Percentiles rank a stretch among this genome's conserved stretches.
Evolutionary conservation across 2,797 vertebrate genomes (phyloP).

Genomic region (Molossus alvarezi): DNA sequence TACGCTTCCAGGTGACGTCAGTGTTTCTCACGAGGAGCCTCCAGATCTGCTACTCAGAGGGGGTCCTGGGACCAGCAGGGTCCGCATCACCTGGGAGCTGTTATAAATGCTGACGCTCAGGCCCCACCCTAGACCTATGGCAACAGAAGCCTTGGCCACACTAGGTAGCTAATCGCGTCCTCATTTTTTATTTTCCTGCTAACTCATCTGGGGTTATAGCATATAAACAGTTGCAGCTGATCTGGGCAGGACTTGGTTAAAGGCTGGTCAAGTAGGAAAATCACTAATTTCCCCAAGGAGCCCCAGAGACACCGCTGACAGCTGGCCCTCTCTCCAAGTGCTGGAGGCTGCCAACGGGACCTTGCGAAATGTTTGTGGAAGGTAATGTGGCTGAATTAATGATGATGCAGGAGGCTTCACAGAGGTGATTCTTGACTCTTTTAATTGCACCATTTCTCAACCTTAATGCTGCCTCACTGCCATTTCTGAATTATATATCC

Average conservation of each 20-base stretch:
- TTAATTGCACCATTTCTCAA: slow-evolving; percentile 84
- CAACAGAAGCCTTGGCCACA: slow-evolving; percentile 4
- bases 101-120: neutral
- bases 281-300: slow-evolving; percentile 77
- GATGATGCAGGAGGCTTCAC: slow-evolving; percentile 77
- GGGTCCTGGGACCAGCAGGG: neutral
- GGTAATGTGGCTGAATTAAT: slow-evolving; percentile 83
- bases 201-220: neutral
- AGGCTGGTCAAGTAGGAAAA: slow-evolving; percentile 64
- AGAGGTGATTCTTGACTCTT: slow-evolving; percentile 79
- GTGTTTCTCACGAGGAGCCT: neutral
- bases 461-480: slow-evolving; percentile 74
- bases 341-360: neutral
- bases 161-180: neutral
- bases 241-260: slow-evolving; percentile 70
- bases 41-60: neutral
- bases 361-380: slow-evolving; percentile 58
- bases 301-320: neutral
- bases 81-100: neutral
- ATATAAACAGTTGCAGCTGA: slow-evolving; percentile 7
- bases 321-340: slow-evolving; percentile 60
- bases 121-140: neutral
- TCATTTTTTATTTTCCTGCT: neutral
- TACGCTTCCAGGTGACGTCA: neutral
- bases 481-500: slow-evolving; percentile 71